Evolutionary conservation across 2,888 invertebrate species (phyloP).

Genomic region (Leptopilina myrica): DNA sequence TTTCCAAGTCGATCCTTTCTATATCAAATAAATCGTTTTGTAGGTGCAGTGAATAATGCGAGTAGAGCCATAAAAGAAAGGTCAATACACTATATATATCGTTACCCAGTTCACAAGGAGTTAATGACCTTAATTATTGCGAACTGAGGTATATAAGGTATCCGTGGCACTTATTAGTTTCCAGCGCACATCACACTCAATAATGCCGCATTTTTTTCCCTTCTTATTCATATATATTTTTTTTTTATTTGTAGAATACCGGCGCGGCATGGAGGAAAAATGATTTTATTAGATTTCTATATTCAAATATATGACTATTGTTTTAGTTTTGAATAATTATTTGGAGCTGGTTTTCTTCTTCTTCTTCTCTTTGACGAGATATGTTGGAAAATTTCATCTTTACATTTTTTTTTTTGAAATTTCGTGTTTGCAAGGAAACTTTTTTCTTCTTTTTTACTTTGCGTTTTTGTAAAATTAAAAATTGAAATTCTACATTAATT

Average conservation of each 20-base stretch:
- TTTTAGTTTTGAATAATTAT: neutral
- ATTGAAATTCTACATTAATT: too few relatives aligned
- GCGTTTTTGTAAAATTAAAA: too few relatives aligned
- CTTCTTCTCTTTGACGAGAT: neutral
- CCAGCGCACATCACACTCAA: conserved; percentile 3
- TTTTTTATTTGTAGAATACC: neutral
- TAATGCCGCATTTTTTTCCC: neutral
- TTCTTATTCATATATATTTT: neutral
- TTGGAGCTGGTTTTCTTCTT: neutral
- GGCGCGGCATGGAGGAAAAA: too few relatives aligned
- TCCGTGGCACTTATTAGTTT: conserved; percentile 6
- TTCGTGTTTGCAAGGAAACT: too few relatives aligned
- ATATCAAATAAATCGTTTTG: conserved; percentile 21
- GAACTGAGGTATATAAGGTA: conserved; percentile 16
- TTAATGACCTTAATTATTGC: conserved; percentile 40
- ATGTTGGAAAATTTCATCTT: too few relatives aligned
- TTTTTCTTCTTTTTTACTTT: too few relatives aligned
- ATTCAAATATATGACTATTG: neutral
- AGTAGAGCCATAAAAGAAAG: conserved; percentile 34
- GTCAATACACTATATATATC: conserved; percentile 38
- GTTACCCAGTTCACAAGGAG: conserved; percentile 40
- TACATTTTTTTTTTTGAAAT: too few relatives aligned
- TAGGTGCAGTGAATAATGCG: conserved; percentile 23
- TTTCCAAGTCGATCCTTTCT: neutral
- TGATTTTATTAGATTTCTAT: too few relatives aligned